These are phyloP conservation scores for Acrocephalus arundinaceus DNA, from an alignment of 2,113 vertebrate genomes.

Conservation along the genomic window DNA sequence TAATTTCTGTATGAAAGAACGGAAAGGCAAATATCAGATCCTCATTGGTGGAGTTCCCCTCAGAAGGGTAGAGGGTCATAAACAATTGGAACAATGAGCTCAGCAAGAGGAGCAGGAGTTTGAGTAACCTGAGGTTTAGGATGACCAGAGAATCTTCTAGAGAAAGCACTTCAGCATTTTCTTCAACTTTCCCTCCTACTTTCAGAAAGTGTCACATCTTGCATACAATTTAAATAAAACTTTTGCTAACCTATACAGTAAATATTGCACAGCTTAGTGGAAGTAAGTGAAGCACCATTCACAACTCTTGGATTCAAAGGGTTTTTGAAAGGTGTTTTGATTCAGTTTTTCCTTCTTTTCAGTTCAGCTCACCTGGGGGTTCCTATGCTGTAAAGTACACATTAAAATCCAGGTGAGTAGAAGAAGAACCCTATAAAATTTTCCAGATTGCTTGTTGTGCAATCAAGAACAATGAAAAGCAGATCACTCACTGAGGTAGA, in stretches of 20 bases:
- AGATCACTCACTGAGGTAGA: neutral
- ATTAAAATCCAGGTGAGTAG: neutral
- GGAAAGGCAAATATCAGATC: neutral
- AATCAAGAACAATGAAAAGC: neutral
- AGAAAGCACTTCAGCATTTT: neutral
- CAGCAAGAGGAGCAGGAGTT: neutral
- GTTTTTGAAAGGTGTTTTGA: neutral
- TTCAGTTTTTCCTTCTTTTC: neutral
- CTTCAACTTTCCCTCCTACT: neutral
- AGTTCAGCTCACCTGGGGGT: neutral
- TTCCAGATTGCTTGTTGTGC: neutral
- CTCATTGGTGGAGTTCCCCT: neutral
- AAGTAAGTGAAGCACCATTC: neutral
- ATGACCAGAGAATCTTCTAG: neutral
- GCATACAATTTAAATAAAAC: neutral
- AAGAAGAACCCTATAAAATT: neutral
- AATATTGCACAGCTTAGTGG: neutral
- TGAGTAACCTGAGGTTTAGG: neutral
- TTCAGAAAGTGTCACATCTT: neutral
- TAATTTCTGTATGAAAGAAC: neutral
- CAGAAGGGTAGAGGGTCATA: accelerated
- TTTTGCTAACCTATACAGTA: neutral
- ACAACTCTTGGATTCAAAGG: neutral
- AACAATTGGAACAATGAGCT: neutral
- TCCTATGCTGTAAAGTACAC: neutral